Evolutionary conservation across 1,140 invertebrate species (phyloP).

Genomic region (Coenobita brevimanus): DNA sequence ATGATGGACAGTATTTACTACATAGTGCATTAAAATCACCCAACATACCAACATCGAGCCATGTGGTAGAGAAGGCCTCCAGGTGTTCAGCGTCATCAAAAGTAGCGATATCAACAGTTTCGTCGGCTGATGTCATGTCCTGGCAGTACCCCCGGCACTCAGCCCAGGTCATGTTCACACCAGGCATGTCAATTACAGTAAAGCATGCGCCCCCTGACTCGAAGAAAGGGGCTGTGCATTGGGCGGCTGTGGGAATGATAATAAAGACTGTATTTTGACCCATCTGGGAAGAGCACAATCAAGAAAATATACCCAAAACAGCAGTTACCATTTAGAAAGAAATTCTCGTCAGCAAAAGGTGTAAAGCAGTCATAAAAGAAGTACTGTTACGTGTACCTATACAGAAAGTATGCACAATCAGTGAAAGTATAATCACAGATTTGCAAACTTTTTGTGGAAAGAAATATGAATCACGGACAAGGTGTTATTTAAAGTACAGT

Average conservation of each 20-base stretch:
- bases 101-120: background rate
- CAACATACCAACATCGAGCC: background rate
- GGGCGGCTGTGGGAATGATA: background rate
- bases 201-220: background rate
- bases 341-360: too few species aligned
- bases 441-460: too few species aligned
- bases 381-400: too few species aligned
- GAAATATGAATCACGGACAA: too few species aligned
- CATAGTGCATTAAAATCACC: too few species aligned
- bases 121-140: background rate
- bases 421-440: too few species aligned
- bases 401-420: too few species aligned
- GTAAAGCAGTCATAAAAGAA: too few species aligned
- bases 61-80: background rate
- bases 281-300: background rate
- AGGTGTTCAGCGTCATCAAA: slow-evolving; percentile 27
- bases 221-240: background rate
- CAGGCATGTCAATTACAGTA: slow-evolving; percentile 2
- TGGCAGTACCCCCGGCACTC: background rate
- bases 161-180: background rate
- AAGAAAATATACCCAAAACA: background rate
- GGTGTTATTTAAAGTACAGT: too few species aligned
- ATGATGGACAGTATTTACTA: too few species aligned
- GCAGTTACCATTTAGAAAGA: background rate
- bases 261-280: background rate